A percentile compares a stretch with the other conserved stretches of the same genome.
Evolutionary conservation across 2,888 invertebrate genomes (phyloP).

Genomic region (Clunio marinus): DNA sequence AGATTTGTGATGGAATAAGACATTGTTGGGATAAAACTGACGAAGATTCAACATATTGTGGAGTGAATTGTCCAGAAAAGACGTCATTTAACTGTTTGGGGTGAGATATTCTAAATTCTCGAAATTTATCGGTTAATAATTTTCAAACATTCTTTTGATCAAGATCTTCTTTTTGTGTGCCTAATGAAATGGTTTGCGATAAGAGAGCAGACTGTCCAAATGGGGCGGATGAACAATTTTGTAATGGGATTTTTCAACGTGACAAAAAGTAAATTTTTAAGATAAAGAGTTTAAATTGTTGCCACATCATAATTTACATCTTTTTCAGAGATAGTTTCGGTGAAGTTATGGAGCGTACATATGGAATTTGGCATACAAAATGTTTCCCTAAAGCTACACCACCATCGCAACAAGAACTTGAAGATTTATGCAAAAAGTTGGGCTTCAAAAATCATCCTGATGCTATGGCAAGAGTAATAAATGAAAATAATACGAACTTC

Average conservation of each 20-base stretch:
- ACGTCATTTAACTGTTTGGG: constrained; percentile 48
- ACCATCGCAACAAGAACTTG: constrained; percentile 54
- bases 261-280: constrained; percentile 44
- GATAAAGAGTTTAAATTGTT: constrained; percentile 23
- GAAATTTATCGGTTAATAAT: no score
- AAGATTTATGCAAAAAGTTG: constrained; percentile 59
- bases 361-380: constrained; percentile 69
- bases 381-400: constrained; percentile 58
- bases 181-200: constrained; percentile 72
- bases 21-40: constrained; percentile 76
- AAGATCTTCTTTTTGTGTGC: constrained; percentile 58
- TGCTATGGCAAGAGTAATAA: constrained; percentile 42
- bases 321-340: constrained; percentile 57
- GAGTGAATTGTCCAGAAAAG: constrained; percentile 1
- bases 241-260: constrained; percentile 55
- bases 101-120: constrained; percentile 48
- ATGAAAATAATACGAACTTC: constrained; percentile 42
- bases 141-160: constrained; percentile 8
- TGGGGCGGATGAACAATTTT: constrained; percentile 65
- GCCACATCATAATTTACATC: constrained; percentile 7
- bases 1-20: constrained; percentile 70
- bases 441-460: constrained; percentile 56
- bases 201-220: constrained; percentile 67
- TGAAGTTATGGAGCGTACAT: constrained; percentile 61
- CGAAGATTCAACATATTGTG: constrained; percentile 63